Evolutionary conservation across 2,888 invertebrate species (phyloP).

Genomic region (Argyresthia albistria): DNA sequence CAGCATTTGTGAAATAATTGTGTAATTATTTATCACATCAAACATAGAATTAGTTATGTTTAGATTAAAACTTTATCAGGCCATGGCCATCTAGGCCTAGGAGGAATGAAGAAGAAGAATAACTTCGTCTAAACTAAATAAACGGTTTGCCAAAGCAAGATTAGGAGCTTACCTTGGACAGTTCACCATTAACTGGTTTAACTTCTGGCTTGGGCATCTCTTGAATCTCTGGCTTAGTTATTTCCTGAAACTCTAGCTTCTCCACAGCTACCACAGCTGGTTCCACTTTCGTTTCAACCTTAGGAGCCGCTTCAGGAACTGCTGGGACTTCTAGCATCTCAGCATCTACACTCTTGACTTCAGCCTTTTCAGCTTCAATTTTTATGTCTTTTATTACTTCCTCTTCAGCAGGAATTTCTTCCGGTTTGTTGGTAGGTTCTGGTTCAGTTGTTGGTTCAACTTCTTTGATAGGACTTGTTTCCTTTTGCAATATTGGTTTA

Average conservation of each 20-base stretch:
- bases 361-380: conserved; percentile 24
- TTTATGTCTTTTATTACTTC: conserved; percentile 19
- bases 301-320: neutral
- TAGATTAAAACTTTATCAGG: no score
- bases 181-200: conserved; percentile 51
- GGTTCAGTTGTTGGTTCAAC: conserved; percentile 14
- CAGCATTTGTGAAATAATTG: no score
- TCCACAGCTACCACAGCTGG: neutral
- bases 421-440: neutral
- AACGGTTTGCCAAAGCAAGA: neutral
- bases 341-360: conserved; percentile 23
- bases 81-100: no score
- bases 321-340: conserved; percentile 35
- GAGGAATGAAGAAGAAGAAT: no score
- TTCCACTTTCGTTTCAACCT: conserved; percentile 3
- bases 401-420: neutral
- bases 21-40: no score
- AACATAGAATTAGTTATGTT: no score
- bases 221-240: conserved; percentile 18
- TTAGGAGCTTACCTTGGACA: conserved; percentile 33
- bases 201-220: conserved; percentile 23
- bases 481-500: conserved; percentile 1
- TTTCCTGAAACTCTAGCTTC: conserved; percentile 20
- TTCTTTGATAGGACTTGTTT: conserved; percentile 2
- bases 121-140: no score